Evolutionary conservation across 2,113 vertebrate genomes (phyloP).

Genomic region (pig (Sus scrofa)): T2T-Sscrofa CM000822.6:7218001-7218500

Average conservation of each 20-base stretch:
- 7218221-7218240: neutral
- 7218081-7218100: neutral
- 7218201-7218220: neutral
- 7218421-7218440: neutral
- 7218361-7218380: neutral
- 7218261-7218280: slow-evolving; percentile 18
- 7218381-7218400: neutral
- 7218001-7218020: neutral
- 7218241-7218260: neutral
- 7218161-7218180: neutral
- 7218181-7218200: neutral
- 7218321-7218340: slow-evolving; percentile 29
- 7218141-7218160: neutral
- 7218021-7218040: neutral
- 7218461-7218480: neutral
- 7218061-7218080: neutral
- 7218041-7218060: neutral
- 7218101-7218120: neutral
- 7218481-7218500: neutral
- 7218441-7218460: neutral
- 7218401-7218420: rapidly evolving
- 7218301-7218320: neutral
- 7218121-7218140: neutral
- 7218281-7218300: neutral
- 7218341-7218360: neutral